phyloP scores from a whole-genome alignment of 2,888 invertebrate genomes.

The Ellobium chinense region DNA sequence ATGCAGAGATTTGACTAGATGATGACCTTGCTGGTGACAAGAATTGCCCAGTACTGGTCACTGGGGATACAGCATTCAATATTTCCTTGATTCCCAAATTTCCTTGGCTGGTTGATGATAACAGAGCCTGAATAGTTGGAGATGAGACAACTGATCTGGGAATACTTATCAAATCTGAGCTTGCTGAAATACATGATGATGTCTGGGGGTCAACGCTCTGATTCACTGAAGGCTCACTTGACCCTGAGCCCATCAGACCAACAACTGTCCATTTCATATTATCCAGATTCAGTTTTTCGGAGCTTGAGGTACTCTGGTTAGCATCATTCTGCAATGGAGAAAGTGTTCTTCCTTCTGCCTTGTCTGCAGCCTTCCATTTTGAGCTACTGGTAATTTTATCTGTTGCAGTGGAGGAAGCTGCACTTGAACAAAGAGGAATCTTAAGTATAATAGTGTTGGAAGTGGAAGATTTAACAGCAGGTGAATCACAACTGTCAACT shows the following conservation, averaged over 20 bases:
- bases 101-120: neutral
- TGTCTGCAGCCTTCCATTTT: neutral
- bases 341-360: neutral
- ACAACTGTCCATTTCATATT: conserved; percentile 37
- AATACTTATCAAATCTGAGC: neutral
- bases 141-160: neutral
- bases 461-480: neutral
- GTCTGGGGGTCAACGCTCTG: neutral
- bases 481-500: neutral
- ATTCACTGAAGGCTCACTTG: too few relatives aligned
- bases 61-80: neutral
- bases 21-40: neutral
- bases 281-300: neutral
- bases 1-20: neutral
- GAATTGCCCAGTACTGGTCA: neutral
- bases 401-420: neutral
- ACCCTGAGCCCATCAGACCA: conserved; percentile 24
- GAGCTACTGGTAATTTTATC: neutral
- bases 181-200: neutral
- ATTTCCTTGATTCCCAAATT: neutral
- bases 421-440: conserved; percentile 16
- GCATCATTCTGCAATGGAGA: neutral
- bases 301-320: neutral
- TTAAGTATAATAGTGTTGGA: conserved; percentile 33
- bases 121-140: neutral